phyloP scores from a whole-genome alignment of 2,113 vertebrate genomes.

The Proteles cristata region DNA sequence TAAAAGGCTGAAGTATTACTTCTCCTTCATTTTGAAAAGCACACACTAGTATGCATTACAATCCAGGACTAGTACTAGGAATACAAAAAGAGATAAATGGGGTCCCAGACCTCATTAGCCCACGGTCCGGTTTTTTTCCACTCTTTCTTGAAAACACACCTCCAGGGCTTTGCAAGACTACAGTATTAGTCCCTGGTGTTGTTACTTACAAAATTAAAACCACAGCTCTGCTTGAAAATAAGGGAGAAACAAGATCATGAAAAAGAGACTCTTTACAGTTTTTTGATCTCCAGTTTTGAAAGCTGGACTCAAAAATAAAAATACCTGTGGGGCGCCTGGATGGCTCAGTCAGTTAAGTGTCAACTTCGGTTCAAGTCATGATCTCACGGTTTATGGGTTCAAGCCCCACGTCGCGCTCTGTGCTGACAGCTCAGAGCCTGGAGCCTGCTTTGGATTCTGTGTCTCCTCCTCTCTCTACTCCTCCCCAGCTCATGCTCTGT shows the following conservation, averaged over 20 bases:
- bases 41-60: not conserved
- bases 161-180: not conserved
- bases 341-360: too few species aligned
- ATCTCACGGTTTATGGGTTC: too few species aligned
- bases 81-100: not conserved
- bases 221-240: not conserved
- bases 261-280: not conserved
- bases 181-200: not conserved
- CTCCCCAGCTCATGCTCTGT: too few species aligned
- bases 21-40: slow-evolving; percentile 5
- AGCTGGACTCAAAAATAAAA: not conserved
- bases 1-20: not conserved
- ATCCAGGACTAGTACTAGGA: not conserved
- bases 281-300: not conserved
- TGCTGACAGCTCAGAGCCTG: too few species aligned
- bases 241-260: not conserved
- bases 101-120: not conserved
- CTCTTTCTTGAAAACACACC: not conserved
- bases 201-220: not conserved
- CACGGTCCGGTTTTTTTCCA: not conserved
- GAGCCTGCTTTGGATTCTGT: too few species aligned
- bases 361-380: too few species aligned
- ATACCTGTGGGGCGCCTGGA: too few species aligned
- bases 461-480: too few species aligned
- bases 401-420: too few species aligned